Base-by-base conservation (phyloP, 1,140 invertebrate genomes). In the Leptestheria dahalacensis region DNA sequence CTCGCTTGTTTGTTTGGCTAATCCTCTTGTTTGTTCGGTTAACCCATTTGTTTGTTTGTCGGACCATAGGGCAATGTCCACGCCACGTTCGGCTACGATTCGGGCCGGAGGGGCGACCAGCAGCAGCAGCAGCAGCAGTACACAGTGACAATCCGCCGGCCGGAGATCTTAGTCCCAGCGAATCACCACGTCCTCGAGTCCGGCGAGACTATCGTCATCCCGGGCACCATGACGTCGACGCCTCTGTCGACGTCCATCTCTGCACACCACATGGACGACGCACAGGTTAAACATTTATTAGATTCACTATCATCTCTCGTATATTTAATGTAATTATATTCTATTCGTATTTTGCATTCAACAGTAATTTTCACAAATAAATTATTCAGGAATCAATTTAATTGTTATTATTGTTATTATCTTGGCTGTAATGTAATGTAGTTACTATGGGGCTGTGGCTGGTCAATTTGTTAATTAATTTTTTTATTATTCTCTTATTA, bases 71-170 rank as follows among this genome's bases (percentile, higher is more conserved):
- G 53, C 1, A 41, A 41, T 4, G 53, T 56, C 15, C 53, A 56
- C 41, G 53, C 53, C 18, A 41, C 53, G 9, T 56, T 56, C 53
- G 33, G 24, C 18, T 56, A 56, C 26, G 53, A 56, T 9, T 33
- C 26, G 18, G 53, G 26, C 28, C 53, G 53, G 18, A 23, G 53
- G 11, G 33, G 33, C 6, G 33, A 41, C n/a, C n/a, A n/a, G 33
- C 33, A 41, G 33, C 33, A 41, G 33, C 33, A 41, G 33, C 33
- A 41, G 33, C 33, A 6, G 33, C 26, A 56, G 26, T 56, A 56
- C 53, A 41, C 26, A 12, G 53, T 56, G 26, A 56, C 53, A 28
- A 41, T 56, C 18, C 53, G 53, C 9, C 53, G 53, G n/a, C 53
- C 53, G 1, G 53, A 56, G 21, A 41, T 56, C 11, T 18, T 56